Conservation (phyloP, 2,888 invertebrate genomes). For the Nomada hirtipes region DNA sequence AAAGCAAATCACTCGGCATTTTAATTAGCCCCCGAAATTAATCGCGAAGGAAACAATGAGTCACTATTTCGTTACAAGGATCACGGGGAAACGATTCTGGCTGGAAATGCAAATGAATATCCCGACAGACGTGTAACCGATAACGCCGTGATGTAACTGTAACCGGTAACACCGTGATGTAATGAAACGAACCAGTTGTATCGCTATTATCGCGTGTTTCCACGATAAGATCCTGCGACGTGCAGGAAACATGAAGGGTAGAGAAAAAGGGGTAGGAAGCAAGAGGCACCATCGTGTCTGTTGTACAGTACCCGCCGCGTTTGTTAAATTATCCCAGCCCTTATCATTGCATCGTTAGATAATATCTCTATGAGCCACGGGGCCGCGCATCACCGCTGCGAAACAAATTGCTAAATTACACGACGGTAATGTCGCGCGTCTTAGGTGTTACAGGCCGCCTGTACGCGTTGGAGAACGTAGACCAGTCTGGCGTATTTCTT, state of each 20-base stretch:
- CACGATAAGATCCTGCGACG: slow-evolving; percentile 53
- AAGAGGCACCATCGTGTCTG: slow-evolving; percentile 3
- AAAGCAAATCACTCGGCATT: slow-evolving; percentile 19
- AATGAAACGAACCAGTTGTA: slow-evolving; percentile 54
- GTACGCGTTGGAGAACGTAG: background rate
- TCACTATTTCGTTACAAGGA: slow-evolving; percentile 43
- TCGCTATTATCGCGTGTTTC: slow-evolving; percentile 51
- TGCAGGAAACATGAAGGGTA: slow-evolving; percentile 18
- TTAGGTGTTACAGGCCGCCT: background rate
- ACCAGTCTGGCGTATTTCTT: background rate
- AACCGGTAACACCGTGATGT: slow-evolving; percentile 59
- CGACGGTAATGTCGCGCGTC: background rate
- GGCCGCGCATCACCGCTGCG: slow-evolving; percentile 4
- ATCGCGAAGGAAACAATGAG: slow-evolving; percentile 38
- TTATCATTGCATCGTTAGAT: slow-evolving; percentile 22
- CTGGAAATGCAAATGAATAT: slow-evolving; percentile 53
- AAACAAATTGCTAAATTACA: slow-evolving; percentile 27
- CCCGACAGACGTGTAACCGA: slow-evolving; percentile 45
- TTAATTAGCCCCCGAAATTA: slow-evolving; percentile 27
- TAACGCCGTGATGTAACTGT: slow-evolving; percentile 61
- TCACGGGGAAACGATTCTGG: slow-evolving; percentile 25
- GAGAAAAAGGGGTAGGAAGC: background rate
- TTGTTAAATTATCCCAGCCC: slow-evolving; percentile 29
- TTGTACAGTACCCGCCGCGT: slow-evolving; percentile 6
- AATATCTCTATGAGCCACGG: slow-evolving; percentile 19